phyloP scores from a whole-genome alignment of 2,888 invertebrate genomes.

The Rosalia funebris region DNA sequence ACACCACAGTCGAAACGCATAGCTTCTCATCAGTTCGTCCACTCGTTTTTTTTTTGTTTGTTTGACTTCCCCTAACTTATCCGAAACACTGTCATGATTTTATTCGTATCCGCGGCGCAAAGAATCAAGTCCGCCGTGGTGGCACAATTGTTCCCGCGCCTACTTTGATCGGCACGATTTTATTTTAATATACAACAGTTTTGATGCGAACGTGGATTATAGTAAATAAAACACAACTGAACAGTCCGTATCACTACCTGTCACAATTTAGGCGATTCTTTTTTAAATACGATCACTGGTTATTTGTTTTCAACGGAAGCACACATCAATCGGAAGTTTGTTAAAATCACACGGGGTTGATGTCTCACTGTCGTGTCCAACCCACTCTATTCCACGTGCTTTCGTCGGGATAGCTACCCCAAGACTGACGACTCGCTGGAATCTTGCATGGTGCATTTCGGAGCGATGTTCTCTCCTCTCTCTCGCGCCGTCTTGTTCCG shows the following conservation, averaged over 20 bases:
- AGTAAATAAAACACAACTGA: neutral
- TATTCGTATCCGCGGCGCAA: neutral
- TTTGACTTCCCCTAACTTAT: too few species aligned
- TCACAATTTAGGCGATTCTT: too few species aligned
- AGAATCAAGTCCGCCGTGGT: neutral
- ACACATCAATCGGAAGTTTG: conserved; percentile 41
- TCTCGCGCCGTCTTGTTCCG: conserved; percentile 62
- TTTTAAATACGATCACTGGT: too few species aligned
- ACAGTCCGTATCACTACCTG: neutral
- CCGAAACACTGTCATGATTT: conserved; percentile 30
- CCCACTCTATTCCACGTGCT: conserved; percentile 63
- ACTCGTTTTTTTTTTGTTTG: conserved; percentile 18
- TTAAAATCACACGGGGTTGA: conserved; percentile 34
- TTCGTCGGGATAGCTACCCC: conserved; percentile 70
- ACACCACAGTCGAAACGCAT: conserved; percentile 30
- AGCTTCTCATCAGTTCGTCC: conserved; percentile 14
- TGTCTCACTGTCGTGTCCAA: conserved; percentile 34
- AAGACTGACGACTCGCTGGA: conserved; percentile 64
- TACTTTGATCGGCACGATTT: neutral
- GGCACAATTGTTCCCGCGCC: neutral
- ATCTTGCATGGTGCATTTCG: conserved; percentile 70
- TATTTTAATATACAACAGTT: neutral
- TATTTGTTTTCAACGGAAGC: conserved; percentile 32
- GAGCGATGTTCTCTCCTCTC: conserved; percentile 53
- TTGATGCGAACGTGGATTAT: neutral